Evolutionary conservation across 2,113 vertebrate species (phyloP).

Genomic region (Heterotis niloticus): DNA sequence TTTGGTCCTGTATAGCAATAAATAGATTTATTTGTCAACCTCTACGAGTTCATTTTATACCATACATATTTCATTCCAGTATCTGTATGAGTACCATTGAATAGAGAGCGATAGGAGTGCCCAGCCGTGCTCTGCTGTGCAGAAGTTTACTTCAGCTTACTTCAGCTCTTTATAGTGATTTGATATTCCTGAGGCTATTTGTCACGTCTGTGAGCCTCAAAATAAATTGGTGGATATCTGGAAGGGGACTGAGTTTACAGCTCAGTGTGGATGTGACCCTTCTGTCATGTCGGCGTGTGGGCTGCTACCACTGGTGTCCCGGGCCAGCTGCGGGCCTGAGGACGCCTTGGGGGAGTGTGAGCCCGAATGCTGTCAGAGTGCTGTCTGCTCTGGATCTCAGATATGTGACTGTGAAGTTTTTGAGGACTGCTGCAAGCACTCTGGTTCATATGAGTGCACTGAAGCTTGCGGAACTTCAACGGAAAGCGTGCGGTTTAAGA

Average conservation of each 20-base stretch:
- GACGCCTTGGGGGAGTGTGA: background rate
- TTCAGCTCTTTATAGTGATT: constrained; percentile 25
- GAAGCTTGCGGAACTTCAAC: background rate
- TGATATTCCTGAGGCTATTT: constrained; percentile 25
- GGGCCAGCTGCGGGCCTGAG: background rate
- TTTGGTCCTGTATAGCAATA: background rate
- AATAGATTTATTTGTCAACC: background rate
- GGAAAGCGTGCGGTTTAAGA: background rate
- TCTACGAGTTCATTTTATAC: background rate
- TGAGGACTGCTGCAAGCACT: background rate
- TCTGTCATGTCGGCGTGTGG: constrained; percentile 14
- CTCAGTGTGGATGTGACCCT: constrained; percentile 27
- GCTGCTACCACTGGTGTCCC: background rate
- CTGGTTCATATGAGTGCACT: background rate
- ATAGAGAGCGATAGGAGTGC: background rate
- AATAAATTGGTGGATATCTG: constrained; percentile 6
- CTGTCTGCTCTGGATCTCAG: background rate
- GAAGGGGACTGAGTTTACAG: constrained; percentile 7
- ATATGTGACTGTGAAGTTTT: background rate
- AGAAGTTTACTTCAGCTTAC: constrained; percentile 17
- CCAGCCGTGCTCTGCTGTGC: background rate
- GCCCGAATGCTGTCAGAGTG: background rate
- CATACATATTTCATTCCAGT: too few relatives aligned
- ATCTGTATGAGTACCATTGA: too few relatives aligned
- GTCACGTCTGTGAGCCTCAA: constrained; percentile 23